These are phyloP conservation scores for Polypedilum pembai DNA, from an alignment of 1,140 invertebrate genomes.

Conservation along the genomic window DNA sequence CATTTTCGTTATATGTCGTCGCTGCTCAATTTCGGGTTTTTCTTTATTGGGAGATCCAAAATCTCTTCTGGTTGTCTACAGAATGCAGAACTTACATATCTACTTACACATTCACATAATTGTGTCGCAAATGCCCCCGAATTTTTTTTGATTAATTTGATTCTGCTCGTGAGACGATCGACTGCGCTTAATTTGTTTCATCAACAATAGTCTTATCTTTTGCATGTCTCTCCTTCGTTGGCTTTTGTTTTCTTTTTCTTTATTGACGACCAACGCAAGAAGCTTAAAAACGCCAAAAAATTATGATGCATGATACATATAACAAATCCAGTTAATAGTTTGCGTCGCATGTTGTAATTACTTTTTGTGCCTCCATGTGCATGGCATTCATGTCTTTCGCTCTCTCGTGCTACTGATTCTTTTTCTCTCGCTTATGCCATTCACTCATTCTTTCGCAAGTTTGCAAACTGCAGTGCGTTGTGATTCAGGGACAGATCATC, in stretches of 20 bases:
- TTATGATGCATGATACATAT: slow-evolving; percentile 25
- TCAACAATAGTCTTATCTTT: slow-evolving; percentile 13
- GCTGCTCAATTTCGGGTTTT: too few relatives aligned
- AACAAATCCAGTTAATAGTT: slow-evolving; percentile 27
- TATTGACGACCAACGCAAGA: background rate
- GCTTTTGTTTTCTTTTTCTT: background rate
- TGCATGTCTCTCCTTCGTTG: background rate
- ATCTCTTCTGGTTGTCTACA: background rate
- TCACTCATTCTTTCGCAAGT: background rate
- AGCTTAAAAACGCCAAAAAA: slow-evolving; percentile 18
- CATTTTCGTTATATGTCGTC: background rate
- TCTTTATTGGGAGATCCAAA: too few relatives aligned
- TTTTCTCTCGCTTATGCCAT: slow-evolving; percentile 1
- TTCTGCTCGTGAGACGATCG: background rate
- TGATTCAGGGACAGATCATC: slow-evolving; percentile 24
- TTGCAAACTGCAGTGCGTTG: background rate
- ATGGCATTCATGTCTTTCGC: background rate
- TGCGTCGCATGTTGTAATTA: slow-evolving; percentile 26
- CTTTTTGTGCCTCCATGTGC: background rate
- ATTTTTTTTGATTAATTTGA: slow-evolving; percentile 13
- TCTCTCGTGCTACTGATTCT: background rate
- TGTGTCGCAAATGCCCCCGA: background rate
- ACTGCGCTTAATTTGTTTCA: slow-evolving; percentile 18
- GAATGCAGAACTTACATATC: too few relatives aligned
- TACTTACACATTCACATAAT: too few relatives aligned